phyloP scores from a whole-genome alignment of 2,797 vertebrate species.

The Leptoclinus maculatus region DNA sequence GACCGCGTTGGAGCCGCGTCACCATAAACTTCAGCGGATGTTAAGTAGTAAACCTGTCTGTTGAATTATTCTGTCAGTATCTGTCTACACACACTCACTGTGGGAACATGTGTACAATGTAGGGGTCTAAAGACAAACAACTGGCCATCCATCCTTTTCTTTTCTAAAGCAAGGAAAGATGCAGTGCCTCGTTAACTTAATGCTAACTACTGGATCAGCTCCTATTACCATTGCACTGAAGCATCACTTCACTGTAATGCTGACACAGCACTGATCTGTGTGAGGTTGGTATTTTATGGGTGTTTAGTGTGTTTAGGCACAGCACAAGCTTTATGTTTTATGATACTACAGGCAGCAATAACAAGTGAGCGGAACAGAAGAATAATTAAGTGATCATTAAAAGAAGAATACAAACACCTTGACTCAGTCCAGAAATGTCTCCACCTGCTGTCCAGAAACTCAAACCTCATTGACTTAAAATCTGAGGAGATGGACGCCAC shows the following conservation, averaged over 20 bases:
- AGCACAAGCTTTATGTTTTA: background rate
- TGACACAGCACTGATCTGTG: background rate
- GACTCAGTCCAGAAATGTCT: slow-evolving; percentile 18
- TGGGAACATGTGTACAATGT: background rate
- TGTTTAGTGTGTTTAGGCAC: no score
- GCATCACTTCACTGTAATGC: background rate
- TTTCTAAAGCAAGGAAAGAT: background rate
- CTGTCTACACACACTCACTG: background rate
- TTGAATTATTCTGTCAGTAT: background rate
- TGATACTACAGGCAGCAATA: background rate
- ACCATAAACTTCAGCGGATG: slow-evolving; percentile 30
- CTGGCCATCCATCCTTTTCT: background rate
- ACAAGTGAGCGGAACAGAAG: background rate
- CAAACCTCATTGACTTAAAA: background rate
- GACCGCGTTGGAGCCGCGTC: background rate
- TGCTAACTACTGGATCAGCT: no score
- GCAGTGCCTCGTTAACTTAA: background rate
- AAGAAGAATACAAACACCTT: background rate
- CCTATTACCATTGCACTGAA: background rate
- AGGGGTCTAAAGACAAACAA: background rate
- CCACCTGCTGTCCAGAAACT: slow-evolving; percentile 41
- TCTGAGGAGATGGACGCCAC: background rate
- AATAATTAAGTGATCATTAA: background rate
- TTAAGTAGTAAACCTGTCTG: slow-evolving; percentile 31
- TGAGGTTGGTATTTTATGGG: background rate